Conservation (phyloP, 2,797 vertebrate genomes). For the Falco concolor region DNA sequence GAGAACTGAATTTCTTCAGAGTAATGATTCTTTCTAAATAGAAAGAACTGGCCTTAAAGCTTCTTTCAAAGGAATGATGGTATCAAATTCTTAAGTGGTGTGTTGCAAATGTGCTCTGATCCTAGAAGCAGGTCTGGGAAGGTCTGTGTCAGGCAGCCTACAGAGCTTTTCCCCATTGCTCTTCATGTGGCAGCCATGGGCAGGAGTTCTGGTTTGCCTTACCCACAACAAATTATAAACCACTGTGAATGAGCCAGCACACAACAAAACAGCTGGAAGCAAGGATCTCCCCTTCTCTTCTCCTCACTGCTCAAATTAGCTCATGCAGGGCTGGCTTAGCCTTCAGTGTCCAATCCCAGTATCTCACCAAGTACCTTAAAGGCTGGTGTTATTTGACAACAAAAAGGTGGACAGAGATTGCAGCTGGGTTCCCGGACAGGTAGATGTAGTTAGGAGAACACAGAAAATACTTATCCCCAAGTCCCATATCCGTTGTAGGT, state of each 20-base stretch:
- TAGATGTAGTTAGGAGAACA: background rate
- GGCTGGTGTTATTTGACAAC: background rate
- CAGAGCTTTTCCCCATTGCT: background rate
- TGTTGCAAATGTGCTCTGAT: background rate
- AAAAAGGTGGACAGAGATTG: background rate
- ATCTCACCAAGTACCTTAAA: background rate
- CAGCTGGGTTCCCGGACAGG: background rate
- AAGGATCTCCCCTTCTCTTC: background rate
- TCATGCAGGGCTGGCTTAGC: background rate
- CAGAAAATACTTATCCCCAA: no score
- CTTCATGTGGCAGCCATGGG: background rate
- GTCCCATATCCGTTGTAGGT: background rate
- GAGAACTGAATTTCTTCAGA: background rate
- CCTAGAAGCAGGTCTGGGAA: background rate
- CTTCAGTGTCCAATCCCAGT: background rate
- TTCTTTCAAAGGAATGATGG: background rate
- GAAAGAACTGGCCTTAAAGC: background rate
- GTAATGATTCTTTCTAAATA: background rate
- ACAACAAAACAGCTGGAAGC: slow-evolving; percentile 18
- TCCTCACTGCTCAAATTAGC: background rate
- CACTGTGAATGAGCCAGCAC: background rate
- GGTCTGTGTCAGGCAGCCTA: background rate
- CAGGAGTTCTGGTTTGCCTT: slow-evolving; percentile 3
- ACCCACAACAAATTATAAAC: slow-evolving; percentile 17
- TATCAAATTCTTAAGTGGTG: background rate